Conservation (phyloP, 2,113 vertebrate genomes). For the Halcyon malimbica region DNA sequence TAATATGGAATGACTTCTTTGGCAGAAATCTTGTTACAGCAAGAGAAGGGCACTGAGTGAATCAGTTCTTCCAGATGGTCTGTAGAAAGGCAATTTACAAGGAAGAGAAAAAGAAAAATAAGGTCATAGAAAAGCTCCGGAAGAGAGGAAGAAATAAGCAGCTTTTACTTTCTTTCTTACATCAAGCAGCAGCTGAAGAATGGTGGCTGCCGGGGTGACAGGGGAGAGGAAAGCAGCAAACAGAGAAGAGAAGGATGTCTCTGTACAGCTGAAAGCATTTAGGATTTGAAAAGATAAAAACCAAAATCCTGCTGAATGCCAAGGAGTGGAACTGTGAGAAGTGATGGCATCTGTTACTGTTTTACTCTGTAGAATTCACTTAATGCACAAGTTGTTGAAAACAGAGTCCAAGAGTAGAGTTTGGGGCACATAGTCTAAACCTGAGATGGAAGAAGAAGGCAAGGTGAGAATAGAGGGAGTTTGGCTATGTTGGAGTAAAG, state of each 20-base stretch:
- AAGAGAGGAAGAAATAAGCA: background rate
- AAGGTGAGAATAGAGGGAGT: background rate
- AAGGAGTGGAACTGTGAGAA: background rate
- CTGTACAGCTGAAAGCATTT: background rate
- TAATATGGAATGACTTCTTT: background rate
- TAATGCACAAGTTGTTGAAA: background rate
- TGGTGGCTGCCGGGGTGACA: background rate
- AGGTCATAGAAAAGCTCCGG: background rate
- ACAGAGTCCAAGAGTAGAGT: background rate
- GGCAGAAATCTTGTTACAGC: background rate
- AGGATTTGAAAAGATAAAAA: background rate
- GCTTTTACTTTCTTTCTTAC: background rate
- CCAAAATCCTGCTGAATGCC: background rate
- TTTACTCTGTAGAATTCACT: background rate
- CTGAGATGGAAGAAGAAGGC: background rate
- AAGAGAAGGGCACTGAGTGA: background rate
- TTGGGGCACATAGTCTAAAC: background rate
- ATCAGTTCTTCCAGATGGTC: background rate
- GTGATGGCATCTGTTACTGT: background rate
- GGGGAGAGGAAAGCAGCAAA: background rate
- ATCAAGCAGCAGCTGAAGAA: background rate
- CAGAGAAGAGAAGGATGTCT: background rate
- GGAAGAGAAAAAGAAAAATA: background rate
- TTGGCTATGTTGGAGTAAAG: background rate
- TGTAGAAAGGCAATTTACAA: background rate